A percentile compares a stretch with the other conserved stretches of the same genome.
These are phyloP conservation scores for Aphelocoma californica DNA, from an alignment of 2,797 vertebrate genomes.

Conservation along the genomic window DNA sequence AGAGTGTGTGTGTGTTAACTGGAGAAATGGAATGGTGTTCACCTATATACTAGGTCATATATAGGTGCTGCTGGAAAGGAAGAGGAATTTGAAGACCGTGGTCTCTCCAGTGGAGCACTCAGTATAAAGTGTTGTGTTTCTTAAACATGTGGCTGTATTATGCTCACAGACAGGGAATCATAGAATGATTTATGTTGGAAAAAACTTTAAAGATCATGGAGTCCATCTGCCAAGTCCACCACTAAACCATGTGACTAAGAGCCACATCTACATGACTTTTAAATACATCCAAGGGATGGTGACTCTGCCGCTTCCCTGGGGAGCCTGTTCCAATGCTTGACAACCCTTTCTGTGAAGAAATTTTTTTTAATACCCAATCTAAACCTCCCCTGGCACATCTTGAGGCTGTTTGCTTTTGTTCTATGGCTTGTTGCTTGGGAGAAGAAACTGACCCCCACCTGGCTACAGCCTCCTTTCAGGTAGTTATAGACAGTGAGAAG, in stretches of 20 bases:
- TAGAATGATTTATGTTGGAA: neutral
- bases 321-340: neutral
- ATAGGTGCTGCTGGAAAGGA: neutral
- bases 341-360: neutral
- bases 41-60: neutral
- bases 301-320: neutral
- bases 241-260: neutral
- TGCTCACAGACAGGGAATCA: neutral
- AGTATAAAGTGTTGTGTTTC: neutral
- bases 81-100: neutral
- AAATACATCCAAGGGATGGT: neutral
- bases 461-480: neutral
- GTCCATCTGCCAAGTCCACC: neutral
- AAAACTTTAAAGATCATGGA: neutral
- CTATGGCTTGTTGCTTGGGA: neutral
- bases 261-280: neutral
- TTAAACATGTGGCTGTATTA: neutral
- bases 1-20: neutral
- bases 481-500: rapidly evolving
- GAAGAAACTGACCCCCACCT: neutral
- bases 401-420: neutral
- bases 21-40: neutral
- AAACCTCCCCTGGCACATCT: neutral
- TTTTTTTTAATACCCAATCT: neutral
- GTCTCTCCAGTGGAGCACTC: neutral